phyloP scores from a whole-genome alignment of 1,140 invertebrate species.

The Dendrolimus kikuchii region DNA sequence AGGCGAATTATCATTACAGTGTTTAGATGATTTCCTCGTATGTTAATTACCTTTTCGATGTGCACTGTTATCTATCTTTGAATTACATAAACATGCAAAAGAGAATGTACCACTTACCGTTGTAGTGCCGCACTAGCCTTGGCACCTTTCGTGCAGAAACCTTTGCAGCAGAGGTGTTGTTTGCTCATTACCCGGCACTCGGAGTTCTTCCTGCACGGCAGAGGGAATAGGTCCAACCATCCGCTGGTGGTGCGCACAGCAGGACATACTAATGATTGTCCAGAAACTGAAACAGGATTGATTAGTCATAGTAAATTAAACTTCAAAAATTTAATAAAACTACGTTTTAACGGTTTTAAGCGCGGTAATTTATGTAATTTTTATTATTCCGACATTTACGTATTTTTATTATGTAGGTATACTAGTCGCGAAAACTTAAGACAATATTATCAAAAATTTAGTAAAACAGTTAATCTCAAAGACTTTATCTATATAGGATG shows the following conservation, averaged over 20 bases:
- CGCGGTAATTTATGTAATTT: too few relatives aligned
- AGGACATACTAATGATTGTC: conserved; percentile 51
- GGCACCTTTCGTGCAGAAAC: conserved; percentile 62
- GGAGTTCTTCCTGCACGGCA: conserved; percentile 55
- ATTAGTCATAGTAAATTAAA: neutral
- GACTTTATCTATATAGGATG: too few relatives aligned
- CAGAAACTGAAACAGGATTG: conserved; percentile 20
- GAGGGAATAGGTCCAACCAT: conserved; percentile 65
- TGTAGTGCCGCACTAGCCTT: conserved; percentile 21
- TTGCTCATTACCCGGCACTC: conserved; percentile 64
- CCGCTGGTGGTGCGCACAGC: conserved; percentile 58
- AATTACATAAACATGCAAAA: conserved; percentile 4
- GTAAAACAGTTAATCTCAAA: too few relatives aligned
- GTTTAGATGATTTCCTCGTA: too few relatives aligned
- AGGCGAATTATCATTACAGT: too few relatives aligned
- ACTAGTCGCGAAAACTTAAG: too few relatives aligned
- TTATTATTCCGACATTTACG: too few relatives aligned
- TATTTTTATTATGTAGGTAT: too few relatives aligned
- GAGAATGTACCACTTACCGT: conserved; percentile 30
- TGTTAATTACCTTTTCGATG: neutral
- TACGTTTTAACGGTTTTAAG: too few relatives aligned
- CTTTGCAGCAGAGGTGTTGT: conserved; percentile 61
- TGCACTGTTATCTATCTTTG: neutral
- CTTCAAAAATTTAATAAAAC: too few relatives aligned
- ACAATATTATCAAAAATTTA: too few relatives aligned